Conservation (phyloP, 2,888 invertebrate genomes). For the Pyrrhia umbra region DNA sequence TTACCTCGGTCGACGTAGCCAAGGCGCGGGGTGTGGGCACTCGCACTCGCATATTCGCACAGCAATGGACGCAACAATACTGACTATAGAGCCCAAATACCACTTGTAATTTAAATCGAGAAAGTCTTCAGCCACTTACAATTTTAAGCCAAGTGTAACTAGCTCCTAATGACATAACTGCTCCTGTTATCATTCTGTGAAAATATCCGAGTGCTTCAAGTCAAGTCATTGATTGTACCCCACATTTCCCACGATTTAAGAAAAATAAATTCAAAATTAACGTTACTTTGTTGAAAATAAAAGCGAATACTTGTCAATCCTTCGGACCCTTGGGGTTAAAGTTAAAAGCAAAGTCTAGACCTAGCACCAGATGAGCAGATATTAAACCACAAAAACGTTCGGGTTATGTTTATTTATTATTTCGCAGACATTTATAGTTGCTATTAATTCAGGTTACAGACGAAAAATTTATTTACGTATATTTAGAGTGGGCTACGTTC, state of each 20-base stretch:
- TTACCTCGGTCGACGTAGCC: constrained; percentile 35
- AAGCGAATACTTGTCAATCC: constrained; percentile 46
- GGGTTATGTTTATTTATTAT: constrained; percentile 61
- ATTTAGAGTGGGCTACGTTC: constrained; percentile 37
- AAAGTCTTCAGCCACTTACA: constrained; percentile 2
- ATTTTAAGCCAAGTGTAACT: constrained; percentile 39
- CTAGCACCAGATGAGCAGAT: constrained; percentile 68
- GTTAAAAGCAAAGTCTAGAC: constrained; percentile 58
- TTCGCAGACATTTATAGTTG: constrained; percentile 54
- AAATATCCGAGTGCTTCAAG: constrained; percentile 35
- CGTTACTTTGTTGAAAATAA: constrained; percentile 40
- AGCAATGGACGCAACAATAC: constrained; percentile 5
- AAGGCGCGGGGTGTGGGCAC: not conserved
- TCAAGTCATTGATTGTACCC: constrained; percentile 4
- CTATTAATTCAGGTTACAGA: constrained; percentile 57
- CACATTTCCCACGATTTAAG: constrained; percentile 22
- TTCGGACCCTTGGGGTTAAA: constrained; percentile 47
- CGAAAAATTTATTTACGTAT: constrained; percentile 60
- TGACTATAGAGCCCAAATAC: not conserved
- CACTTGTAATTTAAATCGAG: constrained; percentile 34
- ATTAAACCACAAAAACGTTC: constrained; percentile 62
- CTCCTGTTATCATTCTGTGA: constrained; percentile 3
- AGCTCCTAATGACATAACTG: constrained; percentile 29
- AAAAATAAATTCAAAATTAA: constrained; percentile 31
- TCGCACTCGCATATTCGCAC: constrained; percentile 31